Conservation (phyloP, 2,113 vertebrate genomes). For the Bombycilla garrulus region DNA sequence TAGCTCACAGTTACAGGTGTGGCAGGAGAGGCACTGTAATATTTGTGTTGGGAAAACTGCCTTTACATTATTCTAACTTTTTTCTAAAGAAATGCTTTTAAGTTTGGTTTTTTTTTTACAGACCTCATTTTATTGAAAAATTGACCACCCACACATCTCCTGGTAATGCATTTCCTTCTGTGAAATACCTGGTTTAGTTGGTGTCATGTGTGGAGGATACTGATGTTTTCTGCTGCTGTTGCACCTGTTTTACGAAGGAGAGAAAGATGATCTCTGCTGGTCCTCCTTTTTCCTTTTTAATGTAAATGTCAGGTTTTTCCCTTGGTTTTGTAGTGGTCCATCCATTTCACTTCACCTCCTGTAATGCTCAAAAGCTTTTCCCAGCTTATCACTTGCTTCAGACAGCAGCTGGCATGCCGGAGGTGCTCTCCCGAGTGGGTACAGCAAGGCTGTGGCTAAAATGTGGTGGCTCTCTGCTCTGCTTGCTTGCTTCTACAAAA, state of each 20-base stretch:
- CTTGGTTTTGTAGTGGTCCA: neutral
- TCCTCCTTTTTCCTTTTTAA: neutral
- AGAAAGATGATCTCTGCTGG: neutral
- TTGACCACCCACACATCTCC: neutral
- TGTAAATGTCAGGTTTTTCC: neutral
- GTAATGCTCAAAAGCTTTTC: slow-evolving; percentile 11
- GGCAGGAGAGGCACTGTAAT: neutral
- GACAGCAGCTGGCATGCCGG: neutral
- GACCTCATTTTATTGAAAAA: neutral
- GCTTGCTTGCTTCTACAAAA: neutral
- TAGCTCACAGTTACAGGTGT: neutral
- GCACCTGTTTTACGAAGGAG: neutral
- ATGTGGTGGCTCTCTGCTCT: neutral
- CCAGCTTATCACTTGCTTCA: neutral
- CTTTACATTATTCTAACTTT: neutral
- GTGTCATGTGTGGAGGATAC: neutral
- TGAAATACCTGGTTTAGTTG: neutral
- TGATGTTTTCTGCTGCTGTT: neutral
- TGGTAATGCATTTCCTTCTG: neutral
- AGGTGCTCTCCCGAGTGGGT: neutral
- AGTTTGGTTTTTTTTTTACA: neutral
- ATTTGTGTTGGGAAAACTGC: neutral
- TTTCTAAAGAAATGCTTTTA: neutral
- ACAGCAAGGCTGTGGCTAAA: neutral
- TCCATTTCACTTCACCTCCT: neutral